A percentile compares a stretch with the other conserved stretches of the same genome.
These are phyloP conservation scores for Cremastinae sp. DNA, from an alignment of 2,888 invertebrate species.

Conservation along the genomic window DNA sequence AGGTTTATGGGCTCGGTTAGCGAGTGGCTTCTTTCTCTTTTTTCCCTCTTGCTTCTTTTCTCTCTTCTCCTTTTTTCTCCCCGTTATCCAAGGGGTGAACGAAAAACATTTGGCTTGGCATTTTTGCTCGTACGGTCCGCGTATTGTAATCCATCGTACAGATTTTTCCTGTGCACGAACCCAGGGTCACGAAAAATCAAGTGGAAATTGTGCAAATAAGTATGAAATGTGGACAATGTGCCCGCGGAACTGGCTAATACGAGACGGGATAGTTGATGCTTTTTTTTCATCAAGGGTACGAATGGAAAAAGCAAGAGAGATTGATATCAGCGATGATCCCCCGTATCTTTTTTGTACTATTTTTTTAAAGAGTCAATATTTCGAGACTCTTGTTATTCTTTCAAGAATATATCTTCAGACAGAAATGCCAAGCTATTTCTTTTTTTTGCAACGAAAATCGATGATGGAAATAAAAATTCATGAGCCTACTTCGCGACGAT, in stretches of 20 bases:
- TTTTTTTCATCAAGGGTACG: constrained; percentile 28
- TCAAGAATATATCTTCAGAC: not conserved
- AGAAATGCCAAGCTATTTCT: too few relatives aligned
- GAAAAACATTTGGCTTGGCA: constrained; percentile 66
- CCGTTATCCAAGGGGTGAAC: constrained; percentile 31
- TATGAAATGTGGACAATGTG: constrained; percentile 80
- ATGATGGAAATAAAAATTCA: too few relatives aligned
- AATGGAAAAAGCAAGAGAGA: constrained; percentile 5
- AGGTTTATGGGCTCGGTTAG: constrained; percentile 53
- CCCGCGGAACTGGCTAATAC: constrained; percentile 77
- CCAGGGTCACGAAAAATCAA: constrained; percentile 70
- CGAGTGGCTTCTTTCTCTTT: constrained; percentile 47
- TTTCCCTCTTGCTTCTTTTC: constrained; percentile 9
- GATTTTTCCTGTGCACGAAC: constrained; percentile 16
- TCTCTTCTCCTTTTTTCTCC: too few relatives aligned
- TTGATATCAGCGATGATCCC: constrained; percentile 45
- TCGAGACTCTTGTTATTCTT: constrained; percentile 40
- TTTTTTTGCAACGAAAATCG: too few relatives aligned
- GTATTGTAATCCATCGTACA: constrained; percentile 28
- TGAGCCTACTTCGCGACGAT: constrained; percentile 8
- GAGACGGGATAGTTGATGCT: constrained; percentile 63
- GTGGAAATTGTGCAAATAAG: constrained; percentile 79
- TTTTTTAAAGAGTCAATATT: not conserved
- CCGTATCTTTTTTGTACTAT: constrained; percentile 38
- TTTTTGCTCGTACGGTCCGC: constrained; percentile 35